Conservation (phyloP, 2,888 invertebrate genomes). For the Dichetophora obliterata region DNA sequence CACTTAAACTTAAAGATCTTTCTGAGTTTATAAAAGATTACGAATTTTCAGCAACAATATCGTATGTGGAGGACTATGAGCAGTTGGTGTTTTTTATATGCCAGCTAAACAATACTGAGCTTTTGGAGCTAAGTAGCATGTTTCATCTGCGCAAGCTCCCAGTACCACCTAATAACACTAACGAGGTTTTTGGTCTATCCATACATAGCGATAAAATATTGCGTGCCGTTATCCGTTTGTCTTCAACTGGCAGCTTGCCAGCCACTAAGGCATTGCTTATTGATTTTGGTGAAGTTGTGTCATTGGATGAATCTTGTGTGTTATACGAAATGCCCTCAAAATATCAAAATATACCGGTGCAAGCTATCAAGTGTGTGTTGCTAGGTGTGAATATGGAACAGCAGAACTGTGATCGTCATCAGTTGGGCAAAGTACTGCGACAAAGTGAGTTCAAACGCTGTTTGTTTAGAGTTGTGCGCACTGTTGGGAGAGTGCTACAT, state of each 20-base stretch:
- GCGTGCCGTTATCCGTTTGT: conserved; percentile 43
- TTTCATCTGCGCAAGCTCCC: conserved; percentile 32
- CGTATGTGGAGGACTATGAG: conserved; percentile 42
- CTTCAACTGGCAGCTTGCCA: not conserved
- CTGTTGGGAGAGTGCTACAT: conserved; percentile 38
- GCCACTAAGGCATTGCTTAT: conserved; percentile 39
- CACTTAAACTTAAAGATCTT: conserved; percentile 40
- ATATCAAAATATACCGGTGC: conserved; percentile 43
- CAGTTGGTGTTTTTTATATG: conserved; percentile 47
- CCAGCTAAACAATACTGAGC: conserved; percentile 40
- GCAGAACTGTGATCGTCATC: conserved; percentile 15
- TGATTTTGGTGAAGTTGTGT: conserved; percentile 48
- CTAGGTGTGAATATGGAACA: conserved; percentile 38
- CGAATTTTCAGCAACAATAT: conserved; percentile 46
- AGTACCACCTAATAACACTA: not conserved
- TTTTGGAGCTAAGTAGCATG: conserved; percentile 45
- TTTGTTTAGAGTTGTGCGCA: conserved; percentile 39
- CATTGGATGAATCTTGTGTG: conserved; percentile 36
- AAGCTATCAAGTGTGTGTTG: conserved; percentile 49
- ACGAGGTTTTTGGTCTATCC: conserved; percentile 47
- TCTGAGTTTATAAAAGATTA: conserved; percentile 36
- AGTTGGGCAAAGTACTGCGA: conserved; percentile 39
- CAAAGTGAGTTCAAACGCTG: conserved; percentile 39
- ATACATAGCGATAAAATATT: conserved; percentile 39
- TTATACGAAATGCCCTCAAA: conserved; percentile 40